A percentile compares a stretch with the other conserved stretches of the same genome.
These are phyloP conservation scores for Nasonia oneida DNA, from an alignment of 2,888 invertebrate genomes.

Conservation along the genomic window DNA sequence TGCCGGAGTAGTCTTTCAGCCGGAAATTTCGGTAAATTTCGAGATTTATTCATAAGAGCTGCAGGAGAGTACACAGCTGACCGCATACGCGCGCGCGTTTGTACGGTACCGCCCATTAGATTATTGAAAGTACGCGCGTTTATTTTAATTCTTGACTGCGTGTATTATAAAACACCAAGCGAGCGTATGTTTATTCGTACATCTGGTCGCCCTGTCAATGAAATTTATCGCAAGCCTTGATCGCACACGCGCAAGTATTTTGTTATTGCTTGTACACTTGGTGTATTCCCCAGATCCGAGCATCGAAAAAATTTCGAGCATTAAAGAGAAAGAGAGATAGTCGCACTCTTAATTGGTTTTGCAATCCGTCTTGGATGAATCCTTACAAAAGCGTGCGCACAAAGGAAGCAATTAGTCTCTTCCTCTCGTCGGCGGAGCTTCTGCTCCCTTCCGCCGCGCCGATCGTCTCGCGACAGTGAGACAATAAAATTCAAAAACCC, in stretches of 20 bases:
- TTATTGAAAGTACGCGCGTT: background rate
- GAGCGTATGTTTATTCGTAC: no score
- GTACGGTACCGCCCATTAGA: background rate
- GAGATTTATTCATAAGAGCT: background rate
- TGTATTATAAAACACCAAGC: no score
- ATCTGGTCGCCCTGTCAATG: no score
- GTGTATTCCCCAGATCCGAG: background rate
- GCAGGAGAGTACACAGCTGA: background rate
- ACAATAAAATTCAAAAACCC: slow-evolving; percentile 46
- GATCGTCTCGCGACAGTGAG: slow-evolving; percentile 3
- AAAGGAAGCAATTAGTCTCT: slow-evolving; percentile 48
- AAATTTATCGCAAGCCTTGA: no score
- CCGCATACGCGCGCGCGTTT: background rate
- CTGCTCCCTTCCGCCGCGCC: background rate
- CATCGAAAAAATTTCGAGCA: background rate
- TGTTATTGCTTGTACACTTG: background rate
- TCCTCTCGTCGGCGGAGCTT: slow-evolving; percentile 2
- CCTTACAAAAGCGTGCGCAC: slow-evolving; percentile 27
- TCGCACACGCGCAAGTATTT: background rate
- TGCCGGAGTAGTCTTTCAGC: background rate
- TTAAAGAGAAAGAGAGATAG: slow-evolving; percentile 59
- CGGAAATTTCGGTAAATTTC: slow-evolving; percentile 8
- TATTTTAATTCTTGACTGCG: background rate
- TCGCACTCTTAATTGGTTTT: slow-evolving; percentile 43
- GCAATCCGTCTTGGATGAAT: slow-evolving; percentile 31